Evolutionary conservation across 2,888 invertebrate genomes (phyloP), one percentile per base, ranked within the genome.

Genomic region (Penaeus monodon): DNA sequence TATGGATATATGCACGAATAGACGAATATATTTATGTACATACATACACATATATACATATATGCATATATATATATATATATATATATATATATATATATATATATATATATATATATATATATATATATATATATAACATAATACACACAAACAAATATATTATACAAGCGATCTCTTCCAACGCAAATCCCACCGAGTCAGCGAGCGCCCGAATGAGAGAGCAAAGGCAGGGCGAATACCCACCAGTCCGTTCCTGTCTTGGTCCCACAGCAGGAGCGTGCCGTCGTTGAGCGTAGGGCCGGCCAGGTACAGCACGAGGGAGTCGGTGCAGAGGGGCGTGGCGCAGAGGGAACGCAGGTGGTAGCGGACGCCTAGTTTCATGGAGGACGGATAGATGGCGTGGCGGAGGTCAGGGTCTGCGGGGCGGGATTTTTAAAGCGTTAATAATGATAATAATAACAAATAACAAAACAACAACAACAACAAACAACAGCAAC

Each of bases 221-320:
- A 38, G 7, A 38, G 33, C 10, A 0, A 17, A 17, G 20, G 20
- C 17, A 20, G 3, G 17, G 4, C 57, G 2, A 82, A 3, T 7
- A 66, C 91, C 91, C 91, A 94, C 94, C 91, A 92, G 91, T 86
- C 93, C 94, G 91, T 94, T 92, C 22, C 91, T 91, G 90, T 93
- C 92, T n/a, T 92, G 90, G 90, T 94, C 94, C 94, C 94, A 94
- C 1, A 94, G 92, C 8, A 94, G 91, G 74, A 92, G 91, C 6
- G 93, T 92, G 7, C 94, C 94, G 89, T 93, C 93, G 14, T 91
- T 92, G 80, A 92, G 92, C 0, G 93, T 91, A 0, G 93, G 94
- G 88, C 92, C 93, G 91, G 93, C 93, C 89, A 94, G 90, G 90
- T 93, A 94, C 65, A 94, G 88, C n/a, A 93, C 92, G 6, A 94